Base-by-base conservation (phyloP, 2,888 invertebrate species). In the Euzophera pinguis region DNA sequence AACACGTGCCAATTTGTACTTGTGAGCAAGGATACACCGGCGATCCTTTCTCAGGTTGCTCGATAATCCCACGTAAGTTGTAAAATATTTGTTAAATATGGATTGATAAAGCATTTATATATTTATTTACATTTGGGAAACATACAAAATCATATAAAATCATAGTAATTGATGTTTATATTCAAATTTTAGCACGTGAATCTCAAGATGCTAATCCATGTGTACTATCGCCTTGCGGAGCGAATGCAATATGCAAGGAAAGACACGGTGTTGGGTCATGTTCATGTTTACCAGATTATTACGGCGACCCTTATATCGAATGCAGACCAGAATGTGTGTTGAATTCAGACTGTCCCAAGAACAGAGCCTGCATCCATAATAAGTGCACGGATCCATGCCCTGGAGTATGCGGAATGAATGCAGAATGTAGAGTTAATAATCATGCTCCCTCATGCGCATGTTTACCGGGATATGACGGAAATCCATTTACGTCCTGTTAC, bases 241-340 rank as follows among this genome's bases (percentile, higher is more conserved):
- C 94, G 32, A 97, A 97, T 78, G 96, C 97, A 49, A 83, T 95
- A 63, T 97, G 97, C 82, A 95, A 93, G 81, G 95, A 95, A 84
- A 92, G 93, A 68, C 93, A 95, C 71, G 95, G 94, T 63, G 94
- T 94, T 53, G 96, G 96, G 45, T 95, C 96, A 57, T 97, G 97
- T 79, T 91, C 93, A 58, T 97, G 97, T 84, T 86, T 95, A 59
- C 92, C 94, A 54, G 95, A 96, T 69, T 97, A 96, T 79, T 94
- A 93, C 68, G 97, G 97, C 50, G 96, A 97, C 87, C 97, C 97
- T 1, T 96, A 97, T 69, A 89, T 94, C 41, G 95, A 95, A 71
- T 97, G 97, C 78, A 91, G 96, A 73, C 97, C 97, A 22, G 96
- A 97, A 91, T 97, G 97, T 78, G 93, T 96, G n/a, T 92, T 95